Percentiles rank a stretch among this genome's conserved stretches.
Evolutionary conservation across 1,140 invertebrate species (phyloP).

Genomic region (Cecropterus lyciades): DNA sequence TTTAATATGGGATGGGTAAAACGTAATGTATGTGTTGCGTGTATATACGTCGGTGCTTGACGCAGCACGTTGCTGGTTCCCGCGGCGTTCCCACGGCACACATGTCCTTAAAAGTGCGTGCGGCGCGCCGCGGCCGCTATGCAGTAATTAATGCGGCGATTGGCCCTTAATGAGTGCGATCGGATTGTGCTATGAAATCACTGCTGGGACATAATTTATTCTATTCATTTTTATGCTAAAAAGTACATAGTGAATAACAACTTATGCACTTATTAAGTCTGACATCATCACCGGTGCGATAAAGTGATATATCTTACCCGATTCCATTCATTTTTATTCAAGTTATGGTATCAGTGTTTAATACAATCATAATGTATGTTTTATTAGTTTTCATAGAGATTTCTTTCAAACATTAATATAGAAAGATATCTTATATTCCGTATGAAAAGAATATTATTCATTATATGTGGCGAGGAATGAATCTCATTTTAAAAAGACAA

Average conservation of each 20-base stretch:
- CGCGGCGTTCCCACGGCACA: conserved; percentile 65
- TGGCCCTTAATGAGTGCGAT: conserved; percentile 25
- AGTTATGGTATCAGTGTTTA: no score
- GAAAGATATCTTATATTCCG: no score
- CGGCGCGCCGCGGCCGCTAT: conserved; percentile 26
- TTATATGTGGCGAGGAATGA: no score
- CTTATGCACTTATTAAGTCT: neutral
- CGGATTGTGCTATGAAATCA: conserved; percentile 36
- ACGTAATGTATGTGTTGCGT: conserved; percentile 11
- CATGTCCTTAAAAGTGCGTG: conserved; percentile 40
- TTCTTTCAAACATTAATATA: no score
- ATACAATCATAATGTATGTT: no score
- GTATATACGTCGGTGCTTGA: neutral
- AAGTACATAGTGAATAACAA: neutral
- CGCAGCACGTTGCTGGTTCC: conserved; percentile 32
- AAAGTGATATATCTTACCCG: neutral
- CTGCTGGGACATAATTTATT: conserved; percentile 26
- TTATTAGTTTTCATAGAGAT: no score
- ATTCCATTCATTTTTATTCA: neutral
- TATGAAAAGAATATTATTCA: no score
- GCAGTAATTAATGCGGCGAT: conserved; percentile 41
- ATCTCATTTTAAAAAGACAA: no score
- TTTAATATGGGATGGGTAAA: neutral
- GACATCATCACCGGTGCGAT: neutral
- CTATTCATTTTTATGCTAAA: conserved; percentile 23